Conservation (phyloP, 2,113 vertebrate genomes). For the Cichladusa arquata region DNA sequence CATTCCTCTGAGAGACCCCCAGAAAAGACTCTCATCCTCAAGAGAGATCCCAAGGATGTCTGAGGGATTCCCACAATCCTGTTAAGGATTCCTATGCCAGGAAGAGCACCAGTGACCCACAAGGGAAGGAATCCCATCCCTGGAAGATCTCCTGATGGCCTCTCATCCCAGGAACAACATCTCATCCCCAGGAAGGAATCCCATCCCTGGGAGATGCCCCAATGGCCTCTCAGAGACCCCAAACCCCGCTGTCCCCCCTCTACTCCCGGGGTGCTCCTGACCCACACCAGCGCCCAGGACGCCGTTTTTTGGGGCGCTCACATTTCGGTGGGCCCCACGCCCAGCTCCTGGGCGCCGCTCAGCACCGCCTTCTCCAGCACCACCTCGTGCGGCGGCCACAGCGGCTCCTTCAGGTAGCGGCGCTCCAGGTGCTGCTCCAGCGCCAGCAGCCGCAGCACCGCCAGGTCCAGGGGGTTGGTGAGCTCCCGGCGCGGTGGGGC, state of each 20-base stretch:
- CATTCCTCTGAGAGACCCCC: too few relatives aligned
- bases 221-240: background rate
- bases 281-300: background rate
- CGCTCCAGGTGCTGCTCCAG: constrained; percentile 92
- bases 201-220: background rate
- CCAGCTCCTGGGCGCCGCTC: constrained; percentile 41
- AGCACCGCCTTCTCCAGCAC: constrained; percentile 82
- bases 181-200: background rate
- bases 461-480: constrained; percentile 90
- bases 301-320: constrained; percentile 12
- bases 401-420: constrained; percentile 91
- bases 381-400: constrained; percentile 89
- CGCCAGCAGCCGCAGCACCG: constrained; percentile 82
- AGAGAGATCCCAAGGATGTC: too few relatives aligned
- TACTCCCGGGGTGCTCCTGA: background rate
- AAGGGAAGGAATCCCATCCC: too few relatives aligned
- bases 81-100: too few relatives aligned
- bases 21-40: too few relatives aligned
- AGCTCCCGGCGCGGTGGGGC: constrained; percentile 77
- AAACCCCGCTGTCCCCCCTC: too few relatives aligned
- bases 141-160: too few relatives aligned
- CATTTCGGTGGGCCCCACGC: constrained; percentile 66
- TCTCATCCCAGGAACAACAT: background rate
- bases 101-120: too few relatives aligned
- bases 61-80: too few relatives aligned